phyloP scores from a whole-genome alignment of 64 coral and sea anemone species.

The Trachythela sp. region DNA sequence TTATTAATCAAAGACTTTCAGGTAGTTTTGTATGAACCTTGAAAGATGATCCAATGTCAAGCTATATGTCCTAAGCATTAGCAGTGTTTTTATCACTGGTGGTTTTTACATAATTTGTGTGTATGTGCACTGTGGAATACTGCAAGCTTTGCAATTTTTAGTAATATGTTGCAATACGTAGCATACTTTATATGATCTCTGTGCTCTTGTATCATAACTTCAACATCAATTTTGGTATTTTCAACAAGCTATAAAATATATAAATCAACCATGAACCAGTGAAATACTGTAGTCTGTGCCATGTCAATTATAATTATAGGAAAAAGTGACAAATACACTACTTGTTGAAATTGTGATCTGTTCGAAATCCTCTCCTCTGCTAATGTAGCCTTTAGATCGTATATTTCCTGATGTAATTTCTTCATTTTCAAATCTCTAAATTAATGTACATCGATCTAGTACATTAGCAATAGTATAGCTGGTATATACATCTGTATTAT shows the following conservation, averaged over 20 bases:
- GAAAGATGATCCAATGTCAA: too few relatives aligned
- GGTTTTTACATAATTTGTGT: background rate
- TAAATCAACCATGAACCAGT: background rate
- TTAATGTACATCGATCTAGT: background rate
- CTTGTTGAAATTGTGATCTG: background rate
- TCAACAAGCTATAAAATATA: background rate
- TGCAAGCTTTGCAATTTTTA: too few relatives aligned
- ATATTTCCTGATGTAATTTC: background rate
- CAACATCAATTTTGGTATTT: background rate
- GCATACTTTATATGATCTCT: background rate
- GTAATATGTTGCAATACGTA: too few relatives aligned
- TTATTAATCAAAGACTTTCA: too few relatives aligned
- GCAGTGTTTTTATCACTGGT: background rate
- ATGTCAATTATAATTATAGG: too few relatives aligned
- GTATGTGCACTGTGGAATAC: too few relatives aligned
- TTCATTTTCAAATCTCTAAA: background rate
- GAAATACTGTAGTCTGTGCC: background rate
- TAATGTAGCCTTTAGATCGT: background rate
- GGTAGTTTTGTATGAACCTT: too few relatives aligned
- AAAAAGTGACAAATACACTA: background rate
- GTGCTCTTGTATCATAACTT: background rate
- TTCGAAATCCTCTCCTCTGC: background rate
- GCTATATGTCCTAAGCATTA: background rate
- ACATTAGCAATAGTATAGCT: background rate
- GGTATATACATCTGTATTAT: too few relatives aligned